These are phyloP conservation scores for Leptinotarsa rubiginosa DNA, from an alignment of 2,888 invertebrate genomes.

Conservation along the genomic window DNA sequence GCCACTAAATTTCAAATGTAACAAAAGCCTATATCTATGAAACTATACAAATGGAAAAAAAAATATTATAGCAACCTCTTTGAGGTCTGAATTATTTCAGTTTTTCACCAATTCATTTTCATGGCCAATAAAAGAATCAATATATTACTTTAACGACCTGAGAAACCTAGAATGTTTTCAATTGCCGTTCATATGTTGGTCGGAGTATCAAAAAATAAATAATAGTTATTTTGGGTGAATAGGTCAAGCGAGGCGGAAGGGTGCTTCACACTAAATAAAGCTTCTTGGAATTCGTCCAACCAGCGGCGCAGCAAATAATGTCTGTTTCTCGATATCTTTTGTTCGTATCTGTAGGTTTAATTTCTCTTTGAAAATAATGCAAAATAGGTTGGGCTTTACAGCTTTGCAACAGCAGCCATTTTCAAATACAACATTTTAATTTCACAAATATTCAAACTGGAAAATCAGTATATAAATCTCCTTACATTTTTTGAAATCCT, in stretches of 20 bases:
- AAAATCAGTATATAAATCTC: too few relatives aligned
- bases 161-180: conserved; percentile 37
- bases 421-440: too few relatives aligned
- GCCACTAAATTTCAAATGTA: too few relatives aligned
- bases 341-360: neutral
- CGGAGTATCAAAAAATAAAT: conserved; percentile 44
- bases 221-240: conserved; percentile 42
- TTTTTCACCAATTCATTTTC: neutral
- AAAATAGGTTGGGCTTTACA: neutral
- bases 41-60: neutral
- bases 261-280: conserved; percentile 51
- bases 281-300: conserved; percentile 51
- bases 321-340: neutral
- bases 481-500: too few relatives aligned
- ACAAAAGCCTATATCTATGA: neutral
- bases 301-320: conserved; percentile 14
- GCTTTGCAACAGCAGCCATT: too few relatives aligned
- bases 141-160: conserved; percentile 38
- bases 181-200: conserved; percentile 40
- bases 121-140: conserved; percentile 34
- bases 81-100: neutral
- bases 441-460: too few relatives aligned
- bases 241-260: conserved; percentile 42
- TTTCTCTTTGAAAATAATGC: neutral
- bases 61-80: neutral